phyloP scores from a whole-genome alignment of 2,888 invertebrate genomes.

The Pilophorus perplexus region DNA sequence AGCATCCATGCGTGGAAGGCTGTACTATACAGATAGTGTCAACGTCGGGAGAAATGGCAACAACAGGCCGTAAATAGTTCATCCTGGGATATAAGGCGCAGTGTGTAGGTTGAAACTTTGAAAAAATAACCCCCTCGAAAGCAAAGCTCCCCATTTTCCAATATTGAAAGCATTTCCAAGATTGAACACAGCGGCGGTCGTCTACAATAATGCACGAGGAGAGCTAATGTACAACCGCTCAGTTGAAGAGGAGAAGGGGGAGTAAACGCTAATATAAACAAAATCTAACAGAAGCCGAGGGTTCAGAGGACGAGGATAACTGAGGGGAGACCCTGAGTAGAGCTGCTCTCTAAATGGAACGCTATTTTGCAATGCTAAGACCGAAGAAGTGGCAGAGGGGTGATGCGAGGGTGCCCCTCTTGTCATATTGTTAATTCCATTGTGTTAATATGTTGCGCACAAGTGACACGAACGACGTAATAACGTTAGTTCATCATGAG shows the following conservation, averaged over 20 bases:
- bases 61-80: too few species aligned
- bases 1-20: too few species aligned
- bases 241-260: slow-evolving; percentile 13
- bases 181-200: slow-evolving; percentile 8
- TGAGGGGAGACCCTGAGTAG: slow-evolving; percentile 1
- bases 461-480: slow-evolving; percentile 7
- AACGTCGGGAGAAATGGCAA: too few species aligned
- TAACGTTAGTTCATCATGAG: too few species aligned
- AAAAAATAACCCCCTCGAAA: slow-evolving; percentile 1
- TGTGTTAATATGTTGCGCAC: slow-evolving; percentile 19
- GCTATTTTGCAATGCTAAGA: slow-evolving; percentile 34
- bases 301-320: too few species aligned
- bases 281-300: too few species aligned
- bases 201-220: slow-evolving; percentile 12
- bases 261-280: slow-evolving; percentile 11
- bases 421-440: slow-evolving; percentile 5
- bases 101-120: slow-evolving; percentile 1
- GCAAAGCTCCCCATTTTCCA: neutral
- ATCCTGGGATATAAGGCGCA: too few species aligned
- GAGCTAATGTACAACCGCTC: slow-evolving; percentile 13
- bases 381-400: neutral
- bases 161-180: neutral
- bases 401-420: neutral
- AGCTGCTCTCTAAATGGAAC: slow-evolving; percentile 16
- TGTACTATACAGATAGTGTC: too few species aligned